These are phyloP conservation scores for Trachymyrmex septentrionalis DNA, from an alignment of 1,140 invertebrate genomes.

Conservation along the genomic window DNA sequence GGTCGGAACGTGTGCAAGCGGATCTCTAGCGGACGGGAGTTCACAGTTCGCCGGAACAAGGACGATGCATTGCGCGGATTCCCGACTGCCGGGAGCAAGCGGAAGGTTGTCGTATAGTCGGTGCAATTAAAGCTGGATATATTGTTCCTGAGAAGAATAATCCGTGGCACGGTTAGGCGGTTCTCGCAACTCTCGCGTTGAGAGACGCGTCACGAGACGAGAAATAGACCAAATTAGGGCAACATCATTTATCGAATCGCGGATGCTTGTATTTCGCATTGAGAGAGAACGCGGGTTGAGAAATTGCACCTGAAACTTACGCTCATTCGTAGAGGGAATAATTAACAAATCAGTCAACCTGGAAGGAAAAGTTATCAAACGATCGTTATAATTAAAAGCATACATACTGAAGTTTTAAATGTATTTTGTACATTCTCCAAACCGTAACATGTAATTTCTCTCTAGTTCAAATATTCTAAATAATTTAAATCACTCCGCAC, in stretches of 20 bases:
- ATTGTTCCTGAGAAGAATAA: constrained; percentile 72
- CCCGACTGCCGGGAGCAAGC: constrained; percentile 57
- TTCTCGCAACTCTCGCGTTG: constrained; percentile 24
- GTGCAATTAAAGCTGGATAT: constrained; percentile 72
- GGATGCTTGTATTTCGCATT: constrained; percentile 21
- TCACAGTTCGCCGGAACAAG: constrained; percentile 59
- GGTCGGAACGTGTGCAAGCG: not conserved
- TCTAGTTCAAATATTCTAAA: not conserved
- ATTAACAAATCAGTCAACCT: not conserved
- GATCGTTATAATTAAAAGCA: constrained; percentile 17
- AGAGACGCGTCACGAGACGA: constrained; percentile 24
- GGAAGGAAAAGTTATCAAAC: not conserved
- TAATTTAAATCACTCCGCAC: not conserved
- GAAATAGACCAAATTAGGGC: constrained; percentile 48
- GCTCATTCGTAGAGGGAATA: constrained; percentile 18
- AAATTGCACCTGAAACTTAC: constrained; percentile 63
- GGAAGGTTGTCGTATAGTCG: constrained; percentile 50
- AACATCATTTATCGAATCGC: constrained; percentile 61
- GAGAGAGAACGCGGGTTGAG: constrained; percentile 12
- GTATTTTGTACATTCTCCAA: not conserved
- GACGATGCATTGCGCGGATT: constrained; percentile 69
- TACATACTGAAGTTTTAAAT: not conserved
- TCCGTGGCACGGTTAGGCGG: constrained; percentile 49
- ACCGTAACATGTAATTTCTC: not conserved
- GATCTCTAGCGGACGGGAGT: constrained; percentile 29